phyloP scores from a whole-genome alignment of 2,113 vertebrate genomes.

The Etheostoma spectabile region DNA sequence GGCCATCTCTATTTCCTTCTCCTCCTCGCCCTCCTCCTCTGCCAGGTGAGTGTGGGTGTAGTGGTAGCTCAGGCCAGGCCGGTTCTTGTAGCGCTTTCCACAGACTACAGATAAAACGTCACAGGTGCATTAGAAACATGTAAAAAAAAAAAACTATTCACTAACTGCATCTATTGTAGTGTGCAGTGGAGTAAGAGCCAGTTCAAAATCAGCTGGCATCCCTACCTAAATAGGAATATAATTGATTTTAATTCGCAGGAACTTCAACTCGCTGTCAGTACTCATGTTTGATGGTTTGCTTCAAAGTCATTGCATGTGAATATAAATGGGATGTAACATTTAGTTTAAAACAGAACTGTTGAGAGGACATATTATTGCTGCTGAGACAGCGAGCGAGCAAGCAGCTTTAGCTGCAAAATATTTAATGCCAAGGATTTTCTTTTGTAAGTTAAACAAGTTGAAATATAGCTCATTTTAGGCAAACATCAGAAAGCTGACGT shows the following conservation, averaged over 20 bases:
- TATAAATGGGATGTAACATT: not conserved
- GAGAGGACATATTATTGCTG: not conserved
- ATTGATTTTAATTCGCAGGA: not conserved
- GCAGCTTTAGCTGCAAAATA: not conserved
- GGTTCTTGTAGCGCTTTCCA: conserved; percentile 99
- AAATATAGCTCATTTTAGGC: not conserved
- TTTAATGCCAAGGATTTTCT: not conserved
- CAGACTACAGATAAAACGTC: conserved; percentile 86
- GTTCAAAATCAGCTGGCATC: not conserved
- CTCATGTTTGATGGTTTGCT: not conserved
- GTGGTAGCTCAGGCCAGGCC: conserved; percentile 97
- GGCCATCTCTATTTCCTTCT: conserved; percentile 88
- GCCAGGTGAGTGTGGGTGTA: conserved; percentile 97
- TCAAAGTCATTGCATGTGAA: not conserved
- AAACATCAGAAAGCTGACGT: not conserved
- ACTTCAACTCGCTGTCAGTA: not conserved
- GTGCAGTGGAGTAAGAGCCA: not conserved
- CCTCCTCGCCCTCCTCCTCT: conserved; percentile 96
- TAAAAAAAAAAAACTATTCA: not conserved
- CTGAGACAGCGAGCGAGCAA: not conserved
- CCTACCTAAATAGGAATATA: not conserved
- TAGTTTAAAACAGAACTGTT: not conserved
- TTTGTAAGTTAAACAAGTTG: not conserved
- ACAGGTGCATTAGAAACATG: conserved; percentile 11
- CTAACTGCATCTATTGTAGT: too few relatives aligned